Percentiles rank a stretch among this genome's conserved stretches.
Conservation (phyloP, 2,797 vertebrate species). For the Pempheris klunzingeri region DNA sequence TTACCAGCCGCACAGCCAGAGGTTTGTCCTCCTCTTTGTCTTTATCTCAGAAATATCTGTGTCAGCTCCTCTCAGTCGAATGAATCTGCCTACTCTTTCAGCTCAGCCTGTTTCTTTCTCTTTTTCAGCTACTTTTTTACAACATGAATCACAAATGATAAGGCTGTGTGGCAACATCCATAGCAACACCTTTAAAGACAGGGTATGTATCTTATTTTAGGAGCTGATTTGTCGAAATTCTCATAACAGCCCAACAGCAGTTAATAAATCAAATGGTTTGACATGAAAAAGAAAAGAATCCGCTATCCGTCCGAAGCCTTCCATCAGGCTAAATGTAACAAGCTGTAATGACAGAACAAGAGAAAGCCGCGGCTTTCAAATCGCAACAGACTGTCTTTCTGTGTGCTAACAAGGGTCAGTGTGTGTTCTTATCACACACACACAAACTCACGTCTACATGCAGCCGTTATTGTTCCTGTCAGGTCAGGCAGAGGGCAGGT, state of each 20-base stretch:
- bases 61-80: slow-evolving; percentile 54
- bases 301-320: too few species aligned
- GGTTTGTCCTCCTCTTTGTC: slow-evolving; percentile 42
- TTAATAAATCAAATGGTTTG: too few species aligned
- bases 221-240: too few species aligned
- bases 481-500: slow-evolving; percentile 40
- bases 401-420: slow-evolving; percentile 45
- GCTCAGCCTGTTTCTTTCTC: neutral
- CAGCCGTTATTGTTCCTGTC: slow-evolving; percentile 35
- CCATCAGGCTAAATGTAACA: too few species aligned
- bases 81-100: slow-evolving; percentile 18
- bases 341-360: too few species aligned
- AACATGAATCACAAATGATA: slow-evolving; percentile 38
- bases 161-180: neutral
- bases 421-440: slow-evolving; percentile 38
- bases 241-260: too few species aligned
- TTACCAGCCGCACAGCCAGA: slow-evolving; percentile 52
- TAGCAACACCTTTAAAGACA: neutral
- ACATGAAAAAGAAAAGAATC: too few species aligned
- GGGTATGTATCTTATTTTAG: too few species aligned
- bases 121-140: slow-evolving; percentile 14
- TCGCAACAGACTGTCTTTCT: too few species aligned
- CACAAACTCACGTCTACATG: slow-evolving; percentile 17
- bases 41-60: slow-evolving; percentile 29
- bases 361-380: too few species aligned